Base-by-base conservation (phyloP, 1,140 invertebrate genomes). In the Anthonomus grandis region DNA sequence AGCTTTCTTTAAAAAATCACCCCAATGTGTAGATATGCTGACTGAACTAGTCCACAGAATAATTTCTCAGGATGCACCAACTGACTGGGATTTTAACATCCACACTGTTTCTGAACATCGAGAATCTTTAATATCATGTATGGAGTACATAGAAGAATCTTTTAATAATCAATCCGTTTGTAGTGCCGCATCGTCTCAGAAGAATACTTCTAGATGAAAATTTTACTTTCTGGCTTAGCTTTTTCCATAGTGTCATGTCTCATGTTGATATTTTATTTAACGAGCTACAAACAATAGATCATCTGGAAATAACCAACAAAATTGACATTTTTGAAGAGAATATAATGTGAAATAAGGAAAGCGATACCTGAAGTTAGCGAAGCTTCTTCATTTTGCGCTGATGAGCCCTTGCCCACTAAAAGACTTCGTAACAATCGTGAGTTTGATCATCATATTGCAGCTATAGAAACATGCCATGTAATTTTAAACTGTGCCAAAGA, bases 201-300 rank as follows among this genome's bases (percentile, higher is more conserved):
- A 25, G 51, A 15, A 21, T 27, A 15, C 38, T 66, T 9, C 15
- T 61, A 12, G 44, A 62, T 34, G 4, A 24, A 17, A 21, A 25
- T 3, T 64, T 64, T 46, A n/a, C 51, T 5, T 64, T 57, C 58
- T 66, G 64, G 64, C 38, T 66, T 6, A 38, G 21, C 31, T 54
- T 64, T 50, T 64, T 62, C 31, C 48, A 61, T 41, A 17, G 45
- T 5, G 44, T 65, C 13, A 54, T 65, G 54, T 56, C 56, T 3
- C 56, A 59, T 51, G 45, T 48, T n/a, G 59, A 61, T 25, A 64
- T 57, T 24, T 39, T 65, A 9, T 63, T 19, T 45, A 59, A 56
- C 45, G 24, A 65, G 49, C 37, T 65, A 12, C 61, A 63, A 50
- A 47, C 31, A 44, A 23, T 36, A 24, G 22, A 37, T 22, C 22